Evolutionary conservation across 2,888 invertebrate species (phyloP).

Genomic region (Drosophila mulleri): DNA sequence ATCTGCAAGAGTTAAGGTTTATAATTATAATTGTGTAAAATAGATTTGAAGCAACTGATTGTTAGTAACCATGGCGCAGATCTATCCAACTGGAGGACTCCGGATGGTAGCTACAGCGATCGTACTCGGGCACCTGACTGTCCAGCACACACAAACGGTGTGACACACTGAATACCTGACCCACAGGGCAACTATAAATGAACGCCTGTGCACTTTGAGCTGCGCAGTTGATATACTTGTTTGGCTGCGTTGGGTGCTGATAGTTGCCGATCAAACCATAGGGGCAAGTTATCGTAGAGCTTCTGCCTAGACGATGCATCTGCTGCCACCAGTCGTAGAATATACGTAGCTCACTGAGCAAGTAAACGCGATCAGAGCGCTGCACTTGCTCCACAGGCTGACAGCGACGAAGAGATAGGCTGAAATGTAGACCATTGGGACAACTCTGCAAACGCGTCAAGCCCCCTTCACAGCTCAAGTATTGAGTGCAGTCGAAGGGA

Average conservation of each 20-base stretch:
- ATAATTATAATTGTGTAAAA: neutral
- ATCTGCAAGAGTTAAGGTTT: conserved; percentile 48
- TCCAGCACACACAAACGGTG: conserved; percentile 86
- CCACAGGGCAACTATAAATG: conserved; percentile 87
- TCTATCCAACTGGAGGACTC: conserved; percentile 40
- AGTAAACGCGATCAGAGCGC: conserved; percentile 58
- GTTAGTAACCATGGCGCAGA: conserved; percentile 68
- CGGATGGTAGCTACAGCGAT: conserved; percentile 52
- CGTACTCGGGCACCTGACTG: conserved; percentile 84
- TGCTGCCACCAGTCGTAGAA: conserved; percentile 62
- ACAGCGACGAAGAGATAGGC: conserved; percentile 61
- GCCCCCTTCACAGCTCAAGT: conserved; percentile 88
- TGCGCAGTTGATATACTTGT: conserved; percentile 88
- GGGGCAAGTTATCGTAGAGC: conserved; percentile 46
- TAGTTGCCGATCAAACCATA: conserved; percentile 52
- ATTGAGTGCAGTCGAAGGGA: conserved; percentile 88
- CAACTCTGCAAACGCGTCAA: conserved; percentile 87
- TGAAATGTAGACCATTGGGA: conserved; percentile 88
- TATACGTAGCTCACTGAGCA: conserved; percentile 38
- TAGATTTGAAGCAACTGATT: neutral
- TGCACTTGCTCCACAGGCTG: conserved; percentile 55
- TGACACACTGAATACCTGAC: conserved; percentile 84
- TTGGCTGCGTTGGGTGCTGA: conserved; percentile 86
- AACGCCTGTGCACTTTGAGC: conserved; percentile 86
- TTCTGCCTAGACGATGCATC: conserved; percentile 7